A percentile compares a stretch with the other conserved stretches of the same genome.
Evolutionary conservation across 2,113 vertebrate species (phyloP).

Genomic region (Axis porcinus): DNA sequence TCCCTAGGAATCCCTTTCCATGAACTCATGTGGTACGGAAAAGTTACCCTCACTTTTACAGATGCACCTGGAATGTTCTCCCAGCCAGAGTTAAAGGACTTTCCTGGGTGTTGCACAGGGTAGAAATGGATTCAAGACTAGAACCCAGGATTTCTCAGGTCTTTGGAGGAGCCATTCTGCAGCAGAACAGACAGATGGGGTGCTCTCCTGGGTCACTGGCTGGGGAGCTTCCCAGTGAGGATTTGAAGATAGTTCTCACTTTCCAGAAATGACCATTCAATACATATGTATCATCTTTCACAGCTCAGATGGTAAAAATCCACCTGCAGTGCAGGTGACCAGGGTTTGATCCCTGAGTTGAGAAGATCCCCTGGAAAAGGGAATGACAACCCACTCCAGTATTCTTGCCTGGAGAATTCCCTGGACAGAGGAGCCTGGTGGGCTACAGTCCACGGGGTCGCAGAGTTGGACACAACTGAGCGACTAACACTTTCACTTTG

Average conservation of each 20-base stretch:
- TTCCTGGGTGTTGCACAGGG: not conserved
- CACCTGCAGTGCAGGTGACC: not conserved
- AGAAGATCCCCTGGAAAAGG: not conserved
- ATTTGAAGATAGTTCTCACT: not conserved
- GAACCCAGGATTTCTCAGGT: not conserved
- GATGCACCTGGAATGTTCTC: not conserved
- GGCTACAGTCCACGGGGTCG: fast-evolving
- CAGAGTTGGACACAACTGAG: not conserved
- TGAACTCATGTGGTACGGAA: not conserved
- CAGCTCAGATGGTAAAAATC: not conserved
- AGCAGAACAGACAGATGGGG: not conserved
- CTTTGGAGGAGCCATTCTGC: not conserved
- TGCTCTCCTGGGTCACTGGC: not conserved
- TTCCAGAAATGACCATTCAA: not conserved
- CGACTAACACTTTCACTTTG: not conserved
- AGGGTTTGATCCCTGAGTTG: not conserved
- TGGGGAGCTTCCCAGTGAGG: not conserved
- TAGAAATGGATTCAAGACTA: not conserved
- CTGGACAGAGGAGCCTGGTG: not conserved
- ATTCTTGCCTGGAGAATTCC: not conserved
- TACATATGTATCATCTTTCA: not conserved
- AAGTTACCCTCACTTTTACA: not conserved
- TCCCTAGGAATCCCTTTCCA: not conserved
- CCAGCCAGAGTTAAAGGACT: not conserved
- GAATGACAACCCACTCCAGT: not conserved